Evolutionary conservation across 2,797 vertebrate genomes (phyloP).

Genomic region (Phoeniculus purpureus): DNA sequence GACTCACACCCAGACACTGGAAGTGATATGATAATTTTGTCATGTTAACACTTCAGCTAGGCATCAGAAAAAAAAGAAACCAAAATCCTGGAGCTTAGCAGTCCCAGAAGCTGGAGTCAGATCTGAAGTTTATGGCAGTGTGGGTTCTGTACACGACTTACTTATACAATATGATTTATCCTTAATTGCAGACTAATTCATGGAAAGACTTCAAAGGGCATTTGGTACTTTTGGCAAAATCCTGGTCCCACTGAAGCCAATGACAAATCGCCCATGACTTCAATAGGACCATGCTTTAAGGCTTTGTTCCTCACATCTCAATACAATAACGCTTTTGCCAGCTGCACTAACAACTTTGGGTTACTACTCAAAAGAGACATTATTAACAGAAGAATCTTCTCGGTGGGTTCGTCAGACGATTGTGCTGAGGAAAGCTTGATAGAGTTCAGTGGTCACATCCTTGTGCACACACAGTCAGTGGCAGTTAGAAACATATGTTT

Average conservation of each 20-base stretch:
- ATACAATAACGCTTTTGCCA: not conserved
- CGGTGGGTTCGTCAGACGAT: constrained; percentile 61
- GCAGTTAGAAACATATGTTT: constrained; percentile 90
- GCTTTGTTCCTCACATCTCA: constrained; percentile 28
- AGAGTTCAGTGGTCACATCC: constrained; percentile 74
- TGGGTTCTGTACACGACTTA: not conserved
- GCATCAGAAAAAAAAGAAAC: not conserved
- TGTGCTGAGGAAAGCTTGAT: constrained; percentile 67
- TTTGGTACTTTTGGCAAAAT: constrained; percentile 58
- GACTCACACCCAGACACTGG: not conserved
- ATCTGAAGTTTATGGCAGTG: constrained; percentile 9
- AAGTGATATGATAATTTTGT: not conserved
- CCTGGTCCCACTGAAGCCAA: not conserved
- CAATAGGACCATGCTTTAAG: not conserved
- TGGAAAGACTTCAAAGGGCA: constrained; percentile 38
- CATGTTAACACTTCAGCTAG: constrained; percentile 9
- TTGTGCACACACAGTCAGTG: constrained; percentile 77
- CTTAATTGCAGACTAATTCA: constrained; percentile 41
- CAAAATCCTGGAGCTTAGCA: not conserved
- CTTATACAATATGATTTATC: constrained; percentile 6
- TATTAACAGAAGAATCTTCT: constrained; percentile 68
- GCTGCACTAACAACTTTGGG: not conserved
- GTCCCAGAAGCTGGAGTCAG: not conserved
- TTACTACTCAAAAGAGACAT: constrained; percentile 67
- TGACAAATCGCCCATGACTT: not conserved